phyloP scores from a whole-genome alignment of 1,140 invertebrate genomes.

The Catajapyx aquilonaris region DNA sequence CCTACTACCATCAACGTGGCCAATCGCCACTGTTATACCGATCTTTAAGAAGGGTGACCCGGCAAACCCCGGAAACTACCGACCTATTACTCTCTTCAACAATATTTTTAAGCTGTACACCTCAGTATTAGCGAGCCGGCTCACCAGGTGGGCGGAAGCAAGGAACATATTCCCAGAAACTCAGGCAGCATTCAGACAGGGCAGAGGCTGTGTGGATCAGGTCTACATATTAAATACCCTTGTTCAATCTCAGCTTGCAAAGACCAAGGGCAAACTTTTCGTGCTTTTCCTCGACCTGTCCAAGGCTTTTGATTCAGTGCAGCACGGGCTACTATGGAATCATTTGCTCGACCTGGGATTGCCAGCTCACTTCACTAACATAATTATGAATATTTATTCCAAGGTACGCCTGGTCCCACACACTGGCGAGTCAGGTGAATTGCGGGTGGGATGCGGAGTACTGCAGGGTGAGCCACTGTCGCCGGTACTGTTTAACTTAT shows the following conservation, averaged over 20 bases:
- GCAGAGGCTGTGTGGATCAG: slow-evolving; percentile 6
- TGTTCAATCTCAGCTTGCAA: slow-evolving; percentile 2
- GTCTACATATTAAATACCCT: slow-evolving; percentile 5
- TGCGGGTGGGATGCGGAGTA: slow-evolving; percentile 4
- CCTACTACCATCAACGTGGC: not conserved
- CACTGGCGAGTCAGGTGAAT: not conserved
- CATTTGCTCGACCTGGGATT: slow-evolving; percentile 4
- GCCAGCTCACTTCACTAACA: slow-evolving; percentile 3
- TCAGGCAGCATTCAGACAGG: slow-evolving; percentile 7
- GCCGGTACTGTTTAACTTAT: slow-evolving; percentile 6
- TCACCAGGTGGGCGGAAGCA: slow-evolving; percentile 4
- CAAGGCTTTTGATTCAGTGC: slow-evolving; percentile 7
- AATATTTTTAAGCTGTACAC: slow-evolving; percentile 7
- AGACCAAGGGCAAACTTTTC: slow-evolving; percentile 4
- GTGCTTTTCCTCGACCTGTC: slow-evolving; percentile 7
- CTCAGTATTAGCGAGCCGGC: not conserved
- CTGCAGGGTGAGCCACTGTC: slow-evolving; percentile 8
- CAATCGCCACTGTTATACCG: not conserved
- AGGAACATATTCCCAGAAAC: slow-evolving; percentile 1
- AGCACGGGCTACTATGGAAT: slow-evolving; percentile 5
- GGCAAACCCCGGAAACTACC: slow-evolving; percentile 5
- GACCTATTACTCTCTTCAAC: slow-evolving; percentile 6
- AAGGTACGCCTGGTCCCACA: slow-evolving; percentile 1
- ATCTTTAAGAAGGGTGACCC: slow-evolving; percentile 7
- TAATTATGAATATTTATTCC: slow-evolving; percentile 4